These are phyloP conservation scores for Xyrauchen texanus DNA, from an alignment of 2,113 vertebrate genomes.

Conservation along the genomic window DNA sequence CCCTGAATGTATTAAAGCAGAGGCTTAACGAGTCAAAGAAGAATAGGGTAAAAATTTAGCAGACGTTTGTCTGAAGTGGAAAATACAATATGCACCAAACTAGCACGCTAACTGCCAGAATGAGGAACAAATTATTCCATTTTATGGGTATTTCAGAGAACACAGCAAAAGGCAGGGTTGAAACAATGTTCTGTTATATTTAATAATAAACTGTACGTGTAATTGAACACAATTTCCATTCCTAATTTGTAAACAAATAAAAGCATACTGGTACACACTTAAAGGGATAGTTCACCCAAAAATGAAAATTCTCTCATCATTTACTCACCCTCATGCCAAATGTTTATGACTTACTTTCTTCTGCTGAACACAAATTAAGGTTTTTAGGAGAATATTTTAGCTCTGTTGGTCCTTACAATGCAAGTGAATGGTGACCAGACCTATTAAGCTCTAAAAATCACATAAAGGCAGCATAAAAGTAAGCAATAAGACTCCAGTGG, in stretches of 20 bases:
- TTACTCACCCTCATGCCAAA: no score
- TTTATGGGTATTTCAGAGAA: conserved; percentile 10
- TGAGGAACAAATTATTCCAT: conserved; percentile 3
- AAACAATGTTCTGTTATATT: conserved; percentile 23
- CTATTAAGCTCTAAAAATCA: no score
- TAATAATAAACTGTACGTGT: conserved; percentile 8
- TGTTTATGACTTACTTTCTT: no score
- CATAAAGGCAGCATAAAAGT: no score
- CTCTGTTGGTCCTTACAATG: no score
- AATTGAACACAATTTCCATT: conserved; percentile 19
- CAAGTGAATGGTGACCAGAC: no score
- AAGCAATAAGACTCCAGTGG: no score
- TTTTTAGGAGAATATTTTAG: no score
- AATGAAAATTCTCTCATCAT: no score
- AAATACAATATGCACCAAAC: conserved; percentile 23
- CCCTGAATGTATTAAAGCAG: conserved; percentile 51
- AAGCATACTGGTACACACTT: conserved; percentile 14
- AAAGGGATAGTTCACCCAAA: no score
- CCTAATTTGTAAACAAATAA: conserved; percentile 25
- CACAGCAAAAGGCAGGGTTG: neutral
- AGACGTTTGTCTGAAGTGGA: conserved; percentile 11
- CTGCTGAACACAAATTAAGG: no score
- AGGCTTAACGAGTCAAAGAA: conserved; percentile 33
- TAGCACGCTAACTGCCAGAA: conserved; percentile 9
- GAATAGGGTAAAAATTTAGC: conserved; percentile 23